These are phyloP conservation scores for Caranx melampygus DNA, from an alignment of 2,113 vertebrate genomes.

Conservation along the genomic window DNA sequence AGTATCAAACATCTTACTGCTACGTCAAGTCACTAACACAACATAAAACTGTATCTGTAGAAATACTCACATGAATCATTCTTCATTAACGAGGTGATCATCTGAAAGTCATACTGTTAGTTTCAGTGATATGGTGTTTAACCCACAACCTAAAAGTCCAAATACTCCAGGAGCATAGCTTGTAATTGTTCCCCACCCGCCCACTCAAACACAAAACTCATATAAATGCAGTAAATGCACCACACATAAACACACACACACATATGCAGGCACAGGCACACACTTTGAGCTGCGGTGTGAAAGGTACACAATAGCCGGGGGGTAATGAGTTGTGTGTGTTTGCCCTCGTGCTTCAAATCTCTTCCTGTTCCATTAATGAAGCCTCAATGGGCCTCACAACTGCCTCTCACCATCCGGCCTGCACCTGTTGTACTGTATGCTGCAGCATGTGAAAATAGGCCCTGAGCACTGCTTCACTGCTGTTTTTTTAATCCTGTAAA, in stretches of 20 bases:
- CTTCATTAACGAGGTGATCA: neutral
- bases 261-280: constrained; percentile 49
- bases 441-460: constrained; percentile 27
- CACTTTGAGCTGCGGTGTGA: constrained; percentile 77
- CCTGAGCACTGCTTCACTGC: neutral
- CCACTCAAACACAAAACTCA: constrained; percentile 55
- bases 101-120: neutral
- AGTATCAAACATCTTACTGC: neutral
- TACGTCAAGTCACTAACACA: neutral
- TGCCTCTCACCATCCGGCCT: constrained; percentile 37
- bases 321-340: constrained; percentile 79
- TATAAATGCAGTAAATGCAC: constrained; percentile 58
- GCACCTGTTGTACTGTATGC: constrained; percentile 38
- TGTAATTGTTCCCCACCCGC: constrained; percentile 35
- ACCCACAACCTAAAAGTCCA: constrained; percentile 18
- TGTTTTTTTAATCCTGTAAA: neutral
- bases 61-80: neutral
- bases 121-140: neutral
- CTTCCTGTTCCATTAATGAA: constrained; percentile 78
- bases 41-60: neutral
- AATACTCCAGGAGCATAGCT: constrained; percentile 25
- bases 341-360: constrained; percentile 68
- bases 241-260: constrained; percentile 40
- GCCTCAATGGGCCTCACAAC: constrained; percentile 61
- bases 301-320: constrained; percentile 71